These are phyloP conservation scores for Tetramorium parvispinum DNA, from an alignment of 1,140 invertebrate genomes.

Conservation along the genomic window DNA sequence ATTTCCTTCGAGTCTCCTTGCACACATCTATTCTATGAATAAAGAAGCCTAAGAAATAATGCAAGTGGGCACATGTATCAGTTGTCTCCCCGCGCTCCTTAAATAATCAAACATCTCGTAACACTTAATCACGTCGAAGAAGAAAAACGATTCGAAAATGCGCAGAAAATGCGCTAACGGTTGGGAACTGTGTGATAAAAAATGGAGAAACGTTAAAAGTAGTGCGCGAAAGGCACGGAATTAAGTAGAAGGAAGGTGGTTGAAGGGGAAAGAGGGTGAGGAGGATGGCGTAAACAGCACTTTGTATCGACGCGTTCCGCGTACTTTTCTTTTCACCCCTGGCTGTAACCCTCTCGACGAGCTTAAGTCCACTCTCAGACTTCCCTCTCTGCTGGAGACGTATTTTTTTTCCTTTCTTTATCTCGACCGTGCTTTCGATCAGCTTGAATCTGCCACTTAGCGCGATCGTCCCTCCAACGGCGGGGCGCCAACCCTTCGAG, in stretches of 20 bases:
- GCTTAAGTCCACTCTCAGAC: constrained; percentile 67
- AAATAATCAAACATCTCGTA: not conserved
- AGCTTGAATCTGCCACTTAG: constrained; percentile 67
- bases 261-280: constrained; percentile 20
- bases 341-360: constrained; percentile 53
- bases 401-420: constrained; percentile 27
- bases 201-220: not conserved
- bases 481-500: constrained; percentile 57
- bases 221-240: not conserved
- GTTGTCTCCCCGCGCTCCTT: not conserved
- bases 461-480: constrained; percentile 41
- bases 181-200: not conserved
- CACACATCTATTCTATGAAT: not conserved
- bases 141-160: not conserved
- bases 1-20: not conserved
- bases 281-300: constrained; percentile 65
- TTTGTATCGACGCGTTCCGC: constrained; percentile 67
- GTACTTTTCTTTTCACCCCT: constrained; percentile 60
- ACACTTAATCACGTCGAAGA: not conserved
- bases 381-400: not conserved
- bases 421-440: constrained; percentile 60
- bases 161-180: not conserved
- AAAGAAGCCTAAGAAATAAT: not conserved
- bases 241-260: not conserved
- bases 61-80: not conserved